Evolutionary conservation across 2,797 vertebrate species (phyloP).

Genomic region (Pelobates cultripes): DNA sequence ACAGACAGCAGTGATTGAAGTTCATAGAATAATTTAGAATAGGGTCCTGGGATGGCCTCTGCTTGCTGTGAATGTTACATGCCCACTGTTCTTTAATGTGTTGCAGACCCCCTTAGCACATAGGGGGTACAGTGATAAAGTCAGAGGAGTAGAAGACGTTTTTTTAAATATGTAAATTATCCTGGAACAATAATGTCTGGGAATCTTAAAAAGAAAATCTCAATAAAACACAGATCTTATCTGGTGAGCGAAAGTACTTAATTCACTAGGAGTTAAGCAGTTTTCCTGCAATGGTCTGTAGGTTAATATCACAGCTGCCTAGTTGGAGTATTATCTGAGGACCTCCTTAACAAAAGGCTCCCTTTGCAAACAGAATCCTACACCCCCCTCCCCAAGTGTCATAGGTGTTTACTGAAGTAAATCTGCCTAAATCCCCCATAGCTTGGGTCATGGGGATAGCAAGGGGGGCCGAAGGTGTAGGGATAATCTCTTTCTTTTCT

Average conservation of each 20-base stretch:
- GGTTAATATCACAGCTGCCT: slow-evolving; percentile 92
- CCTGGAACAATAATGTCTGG: slow-evolving; percentile 58
- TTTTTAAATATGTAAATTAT: slow-evolving; percentile 49
- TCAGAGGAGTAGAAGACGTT: slow-evolving; percentile 55
- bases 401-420: slow-evolving; percentile 98
- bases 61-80: slow-evolving; percentile 24
- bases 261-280: slow-evolving; percentile 80
- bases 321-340: slow-evolving; percentile 84
- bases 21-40: slow-evolving; percentile 6
- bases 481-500: slow-evolving; percentile 83
- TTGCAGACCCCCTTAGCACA: slow-evolving; percentile 11
- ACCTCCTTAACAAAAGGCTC: slow-evolving; percentile 90
- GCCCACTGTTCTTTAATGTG: slow-evolving; percentile 23
- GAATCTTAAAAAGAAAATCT: slow-evolving; percentile 58
- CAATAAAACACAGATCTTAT: slow-evolving; percentile 56
- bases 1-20: slow-evolving; percentile 42
- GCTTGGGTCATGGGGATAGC: slow-evolving; percentile 80
- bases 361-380: slow-evolving; percentile 92
- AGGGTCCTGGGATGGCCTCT: background rate
- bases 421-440: slow-evolving; percentile 92
- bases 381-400: slow-evolving; percentile 79
- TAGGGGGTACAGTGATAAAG: slow-evolving; percentile 40
- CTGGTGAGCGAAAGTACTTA: slow-evolving; percentile 59
- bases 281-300: slow-evolving; percentile 75
- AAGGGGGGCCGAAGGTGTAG: slow-evolving; percentile 78